phyloP scores from a whole-genome alignment of 2,888 invertebrate genomes.

The Agrotis clavis region DNA sequence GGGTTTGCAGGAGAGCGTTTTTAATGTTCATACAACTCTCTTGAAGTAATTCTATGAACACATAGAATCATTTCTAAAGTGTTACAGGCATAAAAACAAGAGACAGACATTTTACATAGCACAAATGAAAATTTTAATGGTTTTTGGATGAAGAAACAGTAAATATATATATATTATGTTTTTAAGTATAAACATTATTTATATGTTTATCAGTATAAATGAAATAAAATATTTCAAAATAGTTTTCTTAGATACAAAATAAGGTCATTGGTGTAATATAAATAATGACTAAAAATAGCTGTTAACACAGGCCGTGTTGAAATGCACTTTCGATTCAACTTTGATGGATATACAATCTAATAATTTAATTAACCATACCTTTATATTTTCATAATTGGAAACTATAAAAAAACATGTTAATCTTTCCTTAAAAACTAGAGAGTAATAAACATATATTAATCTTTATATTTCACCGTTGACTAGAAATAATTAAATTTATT shows the following conservation, averaged over 20 bases:
- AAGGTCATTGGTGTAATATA: conserved; percentile 3
- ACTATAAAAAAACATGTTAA: conserved; percentile 45
- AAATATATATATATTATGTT: no score
- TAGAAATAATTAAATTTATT: conserved; percentile 41
- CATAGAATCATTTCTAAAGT: no score
- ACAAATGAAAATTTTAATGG: no score
- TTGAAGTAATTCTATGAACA: no score
- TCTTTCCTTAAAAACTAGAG: conserved; percentile 28
- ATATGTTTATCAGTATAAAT: no score
- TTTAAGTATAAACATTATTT: no score
- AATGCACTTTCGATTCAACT: conserved; percentile 26
- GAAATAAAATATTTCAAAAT: background rate
- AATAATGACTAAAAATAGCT: conserved; percentile 1
- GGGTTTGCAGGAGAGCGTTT: no score
- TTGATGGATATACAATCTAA: conserved; percentile 44
- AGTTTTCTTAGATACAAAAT: conserved; percentile 16
- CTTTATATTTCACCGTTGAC: conserved; percentile 31
- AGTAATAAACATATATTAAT: conserved; percentile 26
- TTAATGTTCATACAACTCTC: no score
- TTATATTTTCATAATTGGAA: conserved; percentile 36
- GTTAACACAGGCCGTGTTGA: conserved; percentile 6
- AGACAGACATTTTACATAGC: no score
- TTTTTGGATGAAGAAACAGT: no score
- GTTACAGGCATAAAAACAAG: no score
- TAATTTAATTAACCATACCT: conserved; percentile 44